phyloP scores from a whole-genome alignment of 2,888 invertebrate genomes.

The Thymelicus lineola region DNA sequence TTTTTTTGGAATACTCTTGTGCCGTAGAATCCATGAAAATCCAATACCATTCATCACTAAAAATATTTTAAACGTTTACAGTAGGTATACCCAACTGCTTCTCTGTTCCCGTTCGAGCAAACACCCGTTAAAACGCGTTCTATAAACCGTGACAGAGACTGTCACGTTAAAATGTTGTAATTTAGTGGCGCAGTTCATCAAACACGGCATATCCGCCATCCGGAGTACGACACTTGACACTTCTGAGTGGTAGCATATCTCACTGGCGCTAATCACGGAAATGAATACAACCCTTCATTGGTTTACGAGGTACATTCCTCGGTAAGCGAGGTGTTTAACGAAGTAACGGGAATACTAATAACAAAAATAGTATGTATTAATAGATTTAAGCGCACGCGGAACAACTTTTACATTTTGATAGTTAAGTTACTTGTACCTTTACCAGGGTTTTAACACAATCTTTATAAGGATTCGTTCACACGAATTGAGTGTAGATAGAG shows the following conservation, averaged over 20 bases:
- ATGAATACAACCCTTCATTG: slow-evolving; percentile 77
- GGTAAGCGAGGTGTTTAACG: slow-evolving; percentile 59
- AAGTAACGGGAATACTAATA: slow-evolving; percentile 8
- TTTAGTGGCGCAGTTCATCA: slow-evolving; percentile 75
- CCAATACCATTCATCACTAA: no score
- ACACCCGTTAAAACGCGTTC: slow-evolving; percentile 62
- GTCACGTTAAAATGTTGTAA: slow-evolving; percentile 82
- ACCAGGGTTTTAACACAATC: no score
- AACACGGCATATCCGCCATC: slow-evolving; percentile 66
- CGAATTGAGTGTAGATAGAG: no score
- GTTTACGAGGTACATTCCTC: slow-evolving; percentile 51
- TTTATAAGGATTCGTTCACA: no score
- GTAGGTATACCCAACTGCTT: slow-evolving; percentile 38
- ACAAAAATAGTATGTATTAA: not conserved
- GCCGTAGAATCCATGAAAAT: no score
- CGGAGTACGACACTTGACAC: slow-evolving; percentile 71
- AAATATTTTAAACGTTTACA: not conserved
- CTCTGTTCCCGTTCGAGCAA: slow-evolving; percentile 55
- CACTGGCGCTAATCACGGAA: slow-evolving; percentile 73
- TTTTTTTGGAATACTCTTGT: no score
- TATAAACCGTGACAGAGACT: slow-evolving; percentile 67
- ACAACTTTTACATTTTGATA: no score
- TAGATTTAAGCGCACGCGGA: no score
- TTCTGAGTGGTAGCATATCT: slow-evolving; percentile 77
- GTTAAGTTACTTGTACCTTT: no score